Percentiles rank a stretch among this genome's conserved stretches.
These are phyloP conservation scores for Lutjanus argentimaculatus DNA, from an alignment of 2,797 vertebrate genomes.

Conservation along the genomic window DNA sequence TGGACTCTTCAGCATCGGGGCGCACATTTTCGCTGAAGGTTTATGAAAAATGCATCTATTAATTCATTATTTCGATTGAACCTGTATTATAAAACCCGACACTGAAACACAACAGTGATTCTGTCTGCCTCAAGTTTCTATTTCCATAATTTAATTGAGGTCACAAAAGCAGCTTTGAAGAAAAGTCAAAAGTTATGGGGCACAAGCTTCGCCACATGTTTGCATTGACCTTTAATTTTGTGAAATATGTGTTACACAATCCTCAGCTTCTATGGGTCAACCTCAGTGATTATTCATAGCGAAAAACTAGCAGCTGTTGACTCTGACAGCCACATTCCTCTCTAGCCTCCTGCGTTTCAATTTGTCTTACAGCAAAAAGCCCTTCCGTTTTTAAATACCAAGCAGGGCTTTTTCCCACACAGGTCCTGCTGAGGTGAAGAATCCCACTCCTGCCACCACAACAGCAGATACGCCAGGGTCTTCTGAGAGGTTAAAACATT, in stretches of 20 bases:
- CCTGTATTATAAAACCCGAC: conserved; percentile 82
- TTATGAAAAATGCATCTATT: conserved; percentile 86
- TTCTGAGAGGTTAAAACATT: conserved; percentile 84
- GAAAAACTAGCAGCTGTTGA: conserved; percentile 81
- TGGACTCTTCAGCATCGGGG: conserved; percentile 77
- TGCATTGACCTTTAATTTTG: conserved; percentile 85
- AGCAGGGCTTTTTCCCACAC: conserved; percentile 84
- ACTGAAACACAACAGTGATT: conserved; percentile 81
- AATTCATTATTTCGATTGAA: conserved; percentile 86
- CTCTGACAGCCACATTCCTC: conserved; percentile 84
- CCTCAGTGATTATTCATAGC: conserved; percentile 84
- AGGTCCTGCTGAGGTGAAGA: conserved; percentile 84
- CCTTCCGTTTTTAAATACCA: conserved; percentile 85
- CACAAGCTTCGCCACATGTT: conserved; percentile 81
- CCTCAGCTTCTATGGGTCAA: conserved; percentile 81
- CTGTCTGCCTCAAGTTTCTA: conserved; percentile 83
- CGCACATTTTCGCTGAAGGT: conserved; percentile 77
- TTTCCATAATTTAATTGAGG: conserved; percentile 89
- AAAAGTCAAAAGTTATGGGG: conserved; percentile 78
- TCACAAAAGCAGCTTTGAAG: conserved; percentile 84
- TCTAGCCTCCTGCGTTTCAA: conserved; percentile 83
- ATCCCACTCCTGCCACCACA: conserved; percentile 83
- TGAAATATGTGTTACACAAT: conserved; percentile 82
- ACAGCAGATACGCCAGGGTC: conserved; percentile 80
- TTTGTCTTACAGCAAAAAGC: conserved; percentile 86